Evolutionary conservation across 2,797 vertebrate species (phyloP), one percentile per base, ranked within the genome.

Genomic region (Naso thynnoides): DNA sequence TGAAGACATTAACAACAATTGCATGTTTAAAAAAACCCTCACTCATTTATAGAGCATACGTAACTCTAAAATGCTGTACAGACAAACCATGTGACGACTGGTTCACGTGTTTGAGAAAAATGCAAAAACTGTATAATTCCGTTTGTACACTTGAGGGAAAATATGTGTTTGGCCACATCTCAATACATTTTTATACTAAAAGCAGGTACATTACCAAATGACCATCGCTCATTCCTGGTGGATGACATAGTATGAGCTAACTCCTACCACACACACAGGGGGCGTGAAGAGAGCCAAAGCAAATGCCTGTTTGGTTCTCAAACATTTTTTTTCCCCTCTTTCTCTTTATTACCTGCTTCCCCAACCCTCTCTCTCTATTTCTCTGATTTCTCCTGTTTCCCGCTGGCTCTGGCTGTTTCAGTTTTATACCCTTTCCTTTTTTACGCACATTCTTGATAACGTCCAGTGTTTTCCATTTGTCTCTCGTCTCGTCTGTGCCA

Each of bases 181-280:
- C 44, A 65, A 71, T 45, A 44, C 42, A 36, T 36, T 36, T 53
- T 29, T 3, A 42, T 73, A 50, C 65, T 72, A 57, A 70, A 83
- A 71, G 54, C 49, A 86, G 81, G 82, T 81, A 84, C 70, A 57
- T 76, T 58, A 78, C 67, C 63, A 66, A 70, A 38, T 79, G 76
- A 73, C 33, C 71, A 69, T 38, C 18, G 33, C 50, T 83, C 84
- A 84, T 89, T 89, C 83, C 74, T 85, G 44, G 3, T 73, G 61
- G 57, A 83, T 88, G 85, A 87, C 77, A 87, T 79, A 77, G 70
- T 81, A 70, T 78, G 64, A 85, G 74, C 68, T 78, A 82, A 86
- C 61, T 76, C 50, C 49, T 78, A 70, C 62, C 72, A 69, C 82
- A 82, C 73, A 71, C 70, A 74, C 49, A 24, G 53, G 39, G 62